Evolutionary conservation across 2,888 invertebrate genomes (phyloP).

Genomic region (Caenorhabditis becei): DNA sequence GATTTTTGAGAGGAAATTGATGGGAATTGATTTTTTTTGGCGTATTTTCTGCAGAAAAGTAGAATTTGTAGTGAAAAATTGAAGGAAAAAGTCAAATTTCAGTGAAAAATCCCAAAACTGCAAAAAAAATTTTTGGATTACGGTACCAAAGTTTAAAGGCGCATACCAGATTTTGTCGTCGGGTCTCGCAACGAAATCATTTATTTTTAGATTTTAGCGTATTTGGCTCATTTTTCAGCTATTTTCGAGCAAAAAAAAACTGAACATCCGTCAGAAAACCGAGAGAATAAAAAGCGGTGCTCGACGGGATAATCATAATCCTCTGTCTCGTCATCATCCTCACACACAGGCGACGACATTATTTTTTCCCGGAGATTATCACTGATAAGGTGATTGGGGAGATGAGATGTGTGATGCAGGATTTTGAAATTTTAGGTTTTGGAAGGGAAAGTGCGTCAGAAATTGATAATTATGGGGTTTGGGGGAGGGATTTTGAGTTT

Average conservation of each 20-base stretch:
- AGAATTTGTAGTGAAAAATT: neutral
- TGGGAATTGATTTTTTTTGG: neutral
- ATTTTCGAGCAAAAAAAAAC: neutral
- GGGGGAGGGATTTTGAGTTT: no score
- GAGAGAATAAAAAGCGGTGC: neutral
- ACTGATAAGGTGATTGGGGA: no score
- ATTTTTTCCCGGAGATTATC: no score
- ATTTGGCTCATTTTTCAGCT: neutral
- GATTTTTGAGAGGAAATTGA: neutral
- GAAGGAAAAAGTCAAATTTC: neutral
- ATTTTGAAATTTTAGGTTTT: no score
- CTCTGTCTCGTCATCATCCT: constrained; percentile 20
- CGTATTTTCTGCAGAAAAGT: neutral
- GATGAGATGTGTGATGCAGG: no score
- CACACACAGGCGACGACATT: no score
- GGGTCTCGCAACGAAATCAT: constrained; percentile 6
- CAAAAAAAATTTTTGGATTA: neutral
- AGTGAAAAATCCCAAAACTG: neutral
- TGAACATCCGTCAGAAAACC: neutral
- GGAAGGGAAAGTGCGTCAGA: no score
- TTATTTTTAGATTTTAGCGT: neutral
- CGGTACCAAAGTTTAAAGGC: constrained; percentile 4
- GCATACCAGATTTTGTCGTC: neutral
- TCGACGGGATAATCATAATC: constrained; percentile 11
- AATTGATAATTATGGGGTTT: no score